A percentile compares a stretch with the other conserved stretches of the same genome.
phyloP scores from a whole-genome alignment of 2,888 invertebrate species.

The Acanthosepion esculentum region DNA sequence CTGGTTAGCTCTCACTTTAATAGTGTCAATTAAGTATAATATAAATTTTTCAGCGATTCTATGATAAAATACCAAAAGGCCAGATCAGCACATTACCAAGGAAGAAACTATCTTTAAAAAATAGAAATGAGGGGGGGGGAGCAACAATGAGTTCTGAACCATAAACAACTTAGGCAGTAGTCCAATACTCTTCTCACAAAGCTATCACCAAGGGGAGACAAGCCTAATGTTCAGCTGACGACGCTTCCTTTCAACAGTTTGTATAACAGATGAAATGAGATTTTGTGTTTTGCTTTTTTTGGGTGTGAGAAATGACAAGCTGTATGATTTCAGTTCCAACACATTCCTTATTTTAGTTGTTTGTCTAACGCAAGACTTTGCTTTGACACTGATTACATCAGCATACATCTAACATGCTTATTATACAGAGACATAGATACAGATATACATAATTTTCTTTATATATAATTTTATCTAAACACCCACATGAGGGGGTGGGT shows the following conservation, averaged over 20 bases:
- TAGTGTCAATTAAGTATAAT: not conserved
- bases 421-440: not conserved
- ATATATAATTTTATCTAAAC: no score
- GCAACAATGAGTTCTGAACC: not conserved
- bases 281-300: not conserved
- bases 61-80: not conserved
- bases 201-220: not conserved
- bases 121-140: no score
- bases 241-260: constrained; percentile 12
- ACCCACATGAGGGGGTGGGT: no score
- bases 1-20: not conserved
- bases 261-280: not conserved
- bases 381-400: constrained; percentile 5
- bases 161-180: not conserved
- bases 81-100: not conserved
- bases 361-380: not conserved
- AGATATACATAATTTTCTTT: not conserved
- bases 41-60: not conserved
- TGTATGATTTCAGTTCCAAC: not conserved
- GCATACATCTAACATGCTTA: not conserved
- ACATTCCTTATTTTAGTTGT: constrained; percentile 16
- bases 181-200: not conserved
- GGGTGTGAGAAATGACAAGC: not conserved
- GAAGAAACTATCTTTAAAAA: not conserved
- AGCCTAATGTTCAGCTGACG: not conserved